Percentiles rank a stretch among this genome's conserved stretches.
Conservation (phyloP, 2,888 invertebrate genomes). For the Ormyrus pomaceus region DNA sequence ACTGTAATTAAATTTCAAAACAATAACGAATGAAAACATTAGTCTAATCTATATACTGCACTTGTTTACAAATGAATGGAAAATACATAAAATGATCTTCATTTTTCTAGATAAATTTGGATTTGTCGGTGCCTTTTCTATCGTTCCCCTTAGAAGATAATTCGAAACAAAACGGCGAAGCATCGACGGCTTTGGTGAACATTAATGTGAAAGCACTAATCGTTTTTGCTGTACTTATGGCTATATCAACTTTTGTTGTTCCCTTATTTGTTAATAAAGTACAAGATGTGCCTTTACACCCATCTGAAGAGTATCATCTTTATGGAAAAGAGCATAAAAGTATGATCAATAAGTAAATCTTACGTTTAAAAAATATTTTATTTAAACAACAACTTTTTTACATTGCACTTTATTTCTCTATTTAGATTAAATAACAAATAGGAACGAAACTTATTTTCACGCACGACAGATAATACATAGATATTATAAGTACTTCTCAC, state of each 20-base stretch:
- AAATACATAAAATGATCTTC: not conserved
- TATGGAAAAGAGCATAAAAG: constrained; percentile 49
- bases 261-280: constrained; percentile 72
- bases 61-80: too few species aligned
- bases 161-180: constrained; percentile 73
- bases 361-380: too few species aligned
- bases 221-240: constrained; percentile 79
- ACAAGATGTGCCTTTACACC: constrained; percentile 6
- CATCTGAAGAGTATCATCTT: constrained; percentile 1
- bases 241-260: constrained; percentile 78
- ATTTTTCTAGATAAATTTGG: constrained; percentile 79
- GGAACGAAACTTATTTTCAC: too few species aligned
- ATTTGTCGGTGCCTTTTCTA: constrained; percentile 82
- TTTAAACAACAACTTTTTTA: too few species aligned
- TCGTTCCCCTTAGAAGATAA: constrained; percentile 81
- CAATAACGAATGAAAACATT: too few species aligned
- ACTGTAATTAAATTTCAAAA: too few species aligned
- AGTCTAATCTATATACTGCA: too few species aligned
- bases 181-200: constrained; percentile 77
- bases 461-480: too few species aligned
- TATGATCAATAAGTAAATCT: constrained; percentile 2
- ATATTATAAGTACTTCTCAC: too few species aligned
- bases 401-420: too few species aligned
- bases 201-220: constrained; percentile 80
- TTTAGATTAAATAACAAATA: too few species aligned